These are phyloP conservation scores for Leptosomus discolor DNA, from an alignment of 2,113 vertebrate genomes.

Conservation along the genomic window DNA sequence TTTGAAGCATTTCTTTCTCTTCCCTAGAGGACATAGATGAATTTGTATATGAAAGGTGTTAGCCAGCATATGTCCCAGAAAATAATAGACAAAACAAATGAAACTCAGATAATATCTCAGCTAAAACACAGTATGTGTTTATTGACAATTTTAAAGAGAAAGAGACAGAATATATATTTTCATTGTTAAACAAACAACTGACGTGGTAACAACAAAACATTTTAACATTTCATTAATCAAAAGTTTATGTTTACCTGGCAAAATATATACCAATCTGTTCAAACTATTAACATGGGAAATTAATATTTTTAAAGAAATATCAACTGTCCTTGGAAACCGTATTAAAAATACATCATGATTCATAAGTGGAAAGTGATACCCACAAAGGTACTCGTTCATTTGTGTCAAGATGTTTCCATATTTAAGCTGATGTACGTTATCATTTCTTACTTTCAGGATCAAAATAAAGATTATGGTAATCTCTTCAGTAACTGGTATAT, in stretches of 20 bases:
- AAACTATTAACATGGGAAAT: neutral
- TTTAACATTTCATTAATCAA: neutral
- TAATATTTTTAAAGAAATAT: neutral
- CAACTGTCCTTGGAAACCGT: neutral
- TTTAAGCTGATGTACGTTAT: neutral
- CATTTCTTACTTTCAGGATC: neutral
- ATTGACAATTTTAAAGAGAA: conserved; percentile 6
- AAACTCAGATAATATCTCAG: neutral
- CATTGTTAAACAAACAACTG: neutral
- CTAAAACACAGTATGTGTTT: conserved; percentile 17
- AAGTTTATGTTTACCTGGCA: neutral
- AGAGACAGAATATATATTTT: neutral
- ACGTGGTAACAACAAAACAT: neutral
- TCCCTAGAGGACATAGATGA: neutral
- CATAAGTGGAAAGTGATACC: neutral
- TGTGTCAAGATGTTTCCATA: neutral
- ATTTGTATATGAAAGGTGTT: neutral
- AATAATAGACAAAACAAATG: neutral
- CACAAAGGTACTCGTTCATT: accelerated
- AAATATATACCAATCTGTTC: neutral
- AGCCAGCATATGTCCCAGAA: neutral
- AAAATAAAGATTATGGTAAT: neutral
- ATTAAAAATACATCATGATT: neutral
- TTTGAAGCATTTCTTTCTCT: neutral
- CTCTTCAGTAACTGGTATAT: neutral